Evolutionary conservation across 1,140 invertebrate genomes (phyloP).

Genomic region (Nomia melanderi): DNA sequence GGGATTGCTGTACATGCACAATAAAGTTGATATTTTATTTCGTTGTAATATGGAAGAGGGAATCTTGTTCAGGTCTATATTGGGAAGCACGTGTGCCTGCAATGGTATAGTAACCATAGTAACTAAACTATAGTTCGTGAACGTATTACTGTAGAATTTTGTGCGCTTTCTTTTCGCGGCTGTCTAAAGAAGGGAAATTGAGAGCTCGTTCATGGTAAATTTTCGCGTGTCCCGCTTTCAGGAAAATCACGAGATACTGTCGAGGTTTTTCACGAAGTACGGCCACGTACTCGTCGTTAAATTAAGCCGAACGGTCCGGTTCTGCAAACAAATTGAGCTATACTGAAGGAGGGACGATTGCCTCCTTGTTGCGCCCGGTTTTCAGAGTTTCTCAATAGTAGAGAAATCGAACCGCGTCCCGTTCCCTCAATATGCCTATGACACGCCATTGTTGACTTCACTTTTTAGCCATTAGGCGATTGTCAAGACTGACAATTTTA

Average conservation of each 20-base stretch:
- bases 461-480: neutral
- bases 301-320: constrained; percentile 66
- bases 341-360: constrained; percentile 52
- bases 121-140: no score
- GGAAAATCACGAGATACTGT: constrained; percentile 55
- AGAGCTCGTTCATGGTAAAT: constrained; percentile 32
- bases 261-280: constrained; percentile 45
- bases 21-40: neutral
- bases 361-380: constrained; percentile 59
- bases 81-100: neutral
- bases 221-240: constrained; percentile 36
- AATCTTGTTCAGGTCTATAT: neutral
- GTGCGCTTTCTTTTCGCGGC: neutral
- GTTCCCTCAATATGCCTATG: neutral
- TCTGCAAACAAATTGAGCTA: constrained; percentile 65
- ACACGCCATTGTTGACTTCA: neutral
- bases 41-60: no score
- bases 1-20: neutral
- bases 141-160: neutral
- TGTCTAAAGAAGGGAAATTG: neutral
- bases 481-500: neutral
- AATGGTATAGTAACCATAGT: neutral
- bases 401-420: constrained; percentile 45
- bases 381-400: constrained; percentile 63
- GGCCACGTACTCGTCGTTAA: constrained; percentile 62